phyloP scores from a whole-genome alignment of 2,888 invertebrate species.

The Ashinkailepas kermadecensis region DNA sequence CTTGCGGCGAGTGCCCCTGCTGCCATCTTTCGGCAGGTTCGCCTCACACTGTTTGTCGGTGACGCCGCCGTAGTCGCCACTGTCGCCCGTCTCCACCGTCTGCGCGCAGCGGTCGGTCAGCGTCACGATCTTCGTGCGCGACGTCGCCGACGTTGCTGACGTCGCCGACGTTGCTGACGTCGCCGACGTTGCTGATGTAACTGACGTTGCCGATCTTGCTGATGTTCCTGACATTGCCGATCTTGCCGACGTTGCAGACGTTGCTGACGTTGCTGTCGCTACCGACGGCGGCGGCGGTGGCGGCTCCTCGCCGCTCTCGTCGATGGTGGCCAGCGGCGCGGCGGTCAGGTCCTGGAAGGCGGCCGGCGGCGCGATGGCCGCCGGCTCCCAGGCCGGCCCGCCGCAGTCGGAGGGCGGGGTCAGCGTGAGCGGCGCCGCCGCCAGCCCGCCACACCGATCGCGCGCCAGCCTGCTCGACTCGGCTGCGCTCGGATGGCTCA shows the following conservation, averaged over 20 bases:
- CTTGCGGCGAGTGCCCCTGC: neutral
- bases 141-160: neutral
- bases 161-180: neutral
- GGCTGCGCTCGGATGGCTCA: too few relatives aligned
- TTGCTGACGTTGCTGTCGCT: neutral
- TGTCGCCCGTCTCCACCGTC: constrained; percentile 17
- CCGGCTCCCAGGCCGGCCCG: neutral
- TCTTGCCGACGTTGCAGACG: neutral
- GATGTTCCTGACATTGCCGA: neutral
- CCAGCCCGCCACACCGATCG: too few relatives aligned
- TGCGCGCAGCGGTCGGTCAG: constrained; percentile 20
- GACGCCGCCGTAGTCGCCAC: neutral
- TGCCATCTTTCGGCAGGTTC: neutral
- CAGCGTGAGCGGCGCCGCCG: neutral
- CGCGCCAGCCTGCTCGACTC: too few relatives aligned
- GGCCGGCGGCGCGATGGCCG: neutral
- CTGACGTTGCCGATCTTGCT: neutral
- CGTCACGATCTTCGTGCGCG: constrained; percentile 7
- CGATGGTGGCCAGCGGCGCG: constrained; percentile 17
- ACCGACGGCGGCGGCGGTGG: neutral
- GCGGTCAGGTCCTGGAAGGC: neutral
- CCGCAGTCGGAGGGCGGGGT: neutral
- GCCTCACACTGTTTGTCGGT: constrained; percentile 16
- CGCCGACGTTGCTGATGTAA: neutral
- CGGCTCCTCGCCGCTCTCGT: constrained; percentile 10